Evolutionary conservation across 2,797 vertebrate species (phyloP).

Genomic region (Halcyon leucocephala): DNA sequence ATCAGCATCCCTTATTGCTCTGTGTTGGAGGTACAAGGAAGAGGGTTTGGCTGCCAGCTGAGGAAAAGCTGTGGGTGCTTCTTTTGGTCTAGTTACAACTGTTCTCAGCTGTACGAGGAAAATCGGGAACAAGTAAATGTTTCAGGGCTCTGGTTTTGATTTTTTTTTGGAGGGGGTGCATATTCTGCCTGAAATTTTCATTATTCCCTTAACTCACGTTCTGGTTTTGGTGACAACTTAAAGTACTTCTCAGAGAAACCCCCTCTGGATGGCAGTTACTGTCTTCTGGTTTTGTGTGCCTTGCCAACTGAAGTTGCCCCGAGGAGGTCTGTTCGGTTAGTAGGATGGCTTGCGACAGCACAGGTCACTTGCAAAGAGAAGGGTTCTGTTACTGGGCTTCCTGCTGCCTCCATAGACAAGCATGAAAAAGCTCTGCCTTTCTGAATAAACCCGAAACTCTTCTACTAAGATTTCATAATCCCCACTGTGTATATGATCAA

Average conservation of each 20-base stretch:
- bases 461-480: background rate
- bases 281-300: background rate
- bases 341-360: background rate
- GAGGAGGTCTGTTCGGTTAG: background rate
- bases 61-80: background rate
- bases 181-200: background rate
- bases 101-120: background rate
- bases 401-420: background rate
- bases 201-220: background rate
- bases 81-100: background rate
- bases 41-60: background rate
- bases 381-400: background rate
- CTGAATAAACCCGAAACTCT: background rate
- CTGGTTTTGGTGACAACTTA: background rate
- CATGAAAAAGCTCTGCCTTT: background rate
- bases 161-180: background rate
- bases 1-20: background rate
- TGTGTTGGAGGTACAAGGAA: background rate
- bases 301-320: background rate
- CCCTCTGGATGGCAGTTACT: background rate
- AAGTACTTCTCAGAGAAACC: background rate
- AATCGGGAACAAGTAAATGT: background rate
- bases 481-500: background rate
- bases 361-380: background rate
- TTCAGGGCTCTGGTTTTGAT: background rate